Evolutionary conservation across 2,113 vertebrate species (phyloP).

Genomic region (Ceyx melanurus): DNA sequence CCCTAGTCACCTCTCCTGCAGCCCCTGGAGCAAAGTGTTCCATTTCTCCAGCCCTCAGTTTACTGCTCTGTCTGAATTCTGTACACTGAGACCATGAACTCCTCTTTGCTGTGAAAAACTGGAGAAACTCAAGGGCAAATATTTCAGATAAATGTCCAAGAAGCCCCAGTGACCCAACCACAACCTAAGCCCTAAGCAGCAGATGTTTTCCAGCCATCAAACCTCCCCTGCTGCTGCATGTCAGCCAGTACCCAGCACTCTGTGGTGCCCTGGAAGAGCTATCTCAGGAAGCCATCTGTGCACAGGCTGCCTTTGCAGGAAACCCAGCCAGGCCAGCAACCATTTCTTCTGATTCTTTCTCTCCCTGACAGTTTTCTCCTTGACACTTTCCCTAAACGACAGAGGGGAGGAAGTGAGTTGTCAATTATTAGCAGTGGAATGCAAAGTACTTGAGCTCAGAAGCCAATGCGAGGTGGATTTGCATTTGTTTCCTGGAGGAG

Average conservation of each 20-base stretch:
- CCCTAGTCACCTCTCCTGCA: not conserved
- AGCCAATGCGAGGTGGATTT: not conserved
- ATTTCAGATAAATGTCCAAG: conserved; percentile 25
- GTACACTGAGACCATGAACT: not conserved
- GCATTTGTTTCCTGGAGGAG: conserved; percentile 31
- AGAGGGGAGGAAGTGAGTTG: not conserved
- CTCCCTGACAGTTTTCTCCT: conserved; percentile 47
- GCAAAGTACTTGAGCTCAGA: not conserved
- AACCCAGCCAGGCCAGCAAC: conserved; percentile 66
- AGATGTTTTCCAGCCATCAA: not conserved
- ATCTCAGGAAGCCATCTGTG: conserved; percentile 89
- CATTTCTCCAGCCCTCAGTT: not conserved
- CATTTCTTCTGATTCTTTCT: not conserved
- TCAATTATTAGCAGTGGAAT: not conserved
- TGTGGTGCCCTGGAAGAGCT: conserved; percentile 69
- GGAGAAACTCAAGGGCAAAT: rapidly evolving
- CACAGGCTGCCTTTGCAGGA: conserved; percentile 74
- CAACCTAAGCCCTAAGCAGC: not conserved
- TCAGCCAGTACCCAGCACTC: not conserved
- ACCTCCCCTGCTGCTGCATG: not conserved
- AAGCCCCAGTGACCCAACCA: conserved; percentile 6
- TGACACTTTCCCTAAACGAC: conserved; percentile 30
- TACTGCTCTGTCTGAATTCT: not conserved
- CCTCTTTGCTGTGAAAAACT: not conserved
- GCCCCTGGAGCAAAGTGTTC: not conserved